Conservation (phyloP, 2,888 invertebrate species). For the Lomographa bimaculata region DNA sequence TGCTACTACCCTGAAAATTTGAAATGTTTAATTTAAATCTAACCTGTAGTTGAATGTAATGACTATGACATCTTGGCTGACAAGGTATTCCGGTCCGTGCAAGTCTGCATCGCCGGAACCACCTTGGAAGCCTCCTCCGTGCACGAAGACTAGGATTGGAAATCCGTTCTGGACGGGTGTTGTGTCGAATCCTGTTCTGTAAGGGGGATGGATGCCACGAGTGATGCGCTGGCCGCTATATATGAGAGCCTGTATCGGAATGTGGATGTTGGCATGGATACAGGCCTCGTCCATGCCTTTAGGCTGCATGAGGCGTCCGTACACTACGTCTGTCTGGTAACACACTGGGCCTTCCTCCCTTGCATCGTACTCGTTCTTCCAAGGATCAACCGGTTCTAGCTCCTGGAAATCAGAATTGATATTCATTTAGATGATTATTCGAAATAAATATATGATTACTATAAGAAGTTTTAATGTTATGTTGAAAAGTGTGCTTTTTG, state of each 20-base stretch:
- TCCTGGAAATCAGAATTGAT: slow-evolving; percentile 57
- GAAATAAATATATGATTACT: too few species aligned
- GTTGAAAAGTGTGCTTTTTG: too few species aligned
- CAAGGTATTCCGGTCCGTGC: slow-evolving; percentile 67
- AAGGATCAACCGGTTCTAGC: slow-evolving; percentile 74
- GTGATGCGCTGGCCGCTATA: slow-evolving; percentile 7
- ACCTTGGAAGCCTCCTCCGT: slow-evolving; percentile 72
- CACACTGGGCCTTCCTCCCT: slow-evolving; percentile 84
- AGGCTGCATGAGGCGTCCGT: slow-evolving; percentile 50
- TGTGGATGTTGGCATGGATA: slow-evolving; percentile 69
- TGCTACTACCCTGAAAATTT: too few species aligned
- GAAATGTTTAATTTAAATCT: too few species aligned
- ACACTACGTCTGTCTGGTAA: slow-evolving; percentile 80
- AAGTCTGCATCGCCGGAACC: slow-evolving; percentile 69
- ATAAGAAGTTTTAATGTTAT: too few species aligned
- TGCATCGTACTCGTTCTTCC: slow-evolving; percentile 79
- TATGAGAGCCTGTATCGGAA: slow-evolving; percentile 51
- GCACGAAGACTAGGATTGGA: slow-evolving; percentile 69
- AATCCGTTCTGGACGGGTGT: slow-evolving; percentile 30
- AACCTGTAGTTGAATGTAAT: slow-evolving; percentile 77
- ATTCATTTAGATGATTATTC: too few species aligned
- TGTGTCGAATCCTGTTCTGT: slow-evolving; percentile 23
- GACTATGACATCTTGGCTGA: slow-evolving; percentile 61
- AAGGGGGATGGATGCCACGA: slow-evolving; percentile 34
- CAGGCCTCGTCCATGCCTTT: slow-evolving; percentile 61